phyloP scores from a whole-genome alignment of 1,140 invertebrate species.

The Orussus abietinus region DNA sequence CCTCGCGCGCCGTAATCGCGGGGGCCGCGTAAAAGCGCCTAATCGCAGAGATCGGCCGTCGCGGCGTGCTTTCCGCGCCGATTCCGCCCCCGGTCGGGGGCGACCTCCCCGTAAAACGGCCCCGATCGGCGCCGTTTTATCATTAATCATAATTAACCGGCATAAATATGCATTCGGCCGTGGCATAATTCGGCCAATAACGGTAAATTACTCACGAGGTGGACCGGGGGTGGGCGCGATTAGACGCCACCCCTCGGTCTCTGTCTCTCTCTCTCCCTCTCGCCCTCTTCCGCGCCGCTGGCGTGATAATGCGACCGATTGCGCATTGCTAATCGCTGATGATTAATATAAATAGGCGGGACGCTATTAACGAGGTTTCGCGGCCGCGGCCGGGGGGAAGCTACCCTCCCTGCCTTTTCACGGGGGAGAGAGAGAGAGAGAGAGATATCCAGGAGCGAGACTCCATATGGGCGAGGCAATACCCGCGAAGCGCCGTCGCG shows the following conservation, averaged over 20 bases:
- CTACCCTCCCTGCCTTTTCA: not conserved
- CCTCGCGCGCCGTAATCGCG: too few relatives aligned
- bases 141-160: slow-evolving; percentile 55
- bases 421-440: not conserved
- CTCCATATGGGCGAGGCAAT: too few relatives aligned
- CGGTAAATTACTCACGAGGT: slow-evolving; percentile 52
- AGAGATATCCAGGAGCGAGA: too few relatives aligned
- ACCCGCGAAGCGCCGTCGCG: too few relatives aligned
- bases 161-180: slow-evolving; percentile 54
- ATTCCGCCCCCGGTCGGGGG: too few relatives aligned
- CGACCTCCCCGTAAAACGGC: slow-evolving; percentile 28
- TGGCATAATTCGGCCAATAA: slow-evolving; percentile 55
- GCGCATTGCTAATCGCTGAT: slow-evolving; percentile 55
- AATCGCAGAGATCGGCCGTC: too few relatives aligned
- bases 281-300: slow-evolving; percentile 20
- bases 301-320: slow-evolving; percentile 54
- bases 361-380: slow-evolving; percentile 42
- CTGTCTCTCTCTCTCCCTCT: not conserved
- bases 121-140: slow-evolving; percentile 47
- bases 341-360: slow-evolving; percentile 56
- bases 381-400: too few relatives aligned
- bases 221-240: slow-evolving; percentile 25
- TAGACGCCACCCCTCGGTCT: too few relatives aligned
- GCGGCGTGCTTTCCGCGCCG: too few relatives aligned
- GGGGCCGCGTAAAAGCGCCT: too few relatives aligned